phyloP scores from a whole-genome alignment of 2,797 vertebrate genomes.

The Taeniopygia guttata region DNA sequence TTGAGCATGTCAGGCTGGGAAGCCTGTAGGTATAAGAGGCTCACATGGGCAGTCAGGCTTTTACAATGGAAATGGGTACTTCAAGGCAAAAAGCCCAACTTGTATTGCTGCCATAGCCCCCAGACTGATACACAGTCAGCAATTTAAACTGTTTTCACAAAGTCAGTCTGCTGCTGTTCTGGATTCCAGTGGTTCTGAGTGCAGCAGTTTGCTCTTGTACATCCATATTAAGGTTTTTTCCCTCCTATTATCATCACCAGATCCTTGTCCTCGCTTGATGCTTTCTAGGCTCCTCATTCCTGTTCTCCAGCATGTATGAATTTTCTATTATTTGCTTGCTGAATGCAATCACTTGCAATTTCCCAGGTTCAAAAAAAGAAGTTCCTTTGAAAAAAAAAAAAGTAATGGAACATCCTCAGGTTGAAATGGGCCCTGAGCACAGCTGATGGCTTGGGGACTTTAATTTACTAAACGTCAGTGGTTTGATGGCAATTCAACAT shows the following conservation, averaged over 20 bases:
- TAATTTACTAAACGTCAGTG: slow-evolving; percentile 69
- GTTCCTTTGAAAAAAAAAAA: slow-evolving; percentile 65
- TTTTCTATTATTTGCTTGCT: slow-evolving; percentile 56
- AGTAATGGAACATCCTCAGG: slow-evolving; percentile 69
- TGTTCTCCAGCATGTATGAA: slow-evolving; percentile 37
- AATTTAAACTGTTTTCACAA: neutral
- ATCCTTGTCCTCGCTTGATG: slow-evolving; percentile 18
- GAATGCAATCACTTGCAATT: slow-evolving; percentile 68
- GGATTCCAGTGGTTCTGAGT: neutral
- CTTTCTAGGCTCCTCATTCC: slow-evolving; percentile 56
- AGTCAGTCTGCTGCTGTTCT: neutral
- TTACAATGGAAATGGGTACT: neutral
- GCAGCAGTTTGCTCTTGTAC: neutral
- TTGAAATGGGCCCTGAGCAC: slow-evolving; percentile 64
- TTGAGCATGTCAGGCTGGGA: neutral
- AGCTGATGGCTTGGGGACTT: slow-evolving; percentile 62
- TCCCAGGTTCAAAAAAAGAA: slow-evolving; percentile 67
- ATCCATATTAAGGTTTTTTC: neutral
- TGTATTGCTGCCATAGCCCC: neutral
- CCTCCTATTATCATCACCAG: slow-evolving; percentile 1
- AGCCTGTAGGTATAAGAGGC: neutral
- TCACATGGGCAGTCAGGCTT: neutral
- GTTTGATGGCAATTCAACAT: slow-evolving; percentile 74
- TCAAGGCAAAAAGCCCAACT: neutral
- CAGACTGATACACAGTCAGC: fast-evolving